Evolutionary conservation across 2,797 vertebrate species (phyloP).

Genomic region (Pampus argenteus): DNA sequence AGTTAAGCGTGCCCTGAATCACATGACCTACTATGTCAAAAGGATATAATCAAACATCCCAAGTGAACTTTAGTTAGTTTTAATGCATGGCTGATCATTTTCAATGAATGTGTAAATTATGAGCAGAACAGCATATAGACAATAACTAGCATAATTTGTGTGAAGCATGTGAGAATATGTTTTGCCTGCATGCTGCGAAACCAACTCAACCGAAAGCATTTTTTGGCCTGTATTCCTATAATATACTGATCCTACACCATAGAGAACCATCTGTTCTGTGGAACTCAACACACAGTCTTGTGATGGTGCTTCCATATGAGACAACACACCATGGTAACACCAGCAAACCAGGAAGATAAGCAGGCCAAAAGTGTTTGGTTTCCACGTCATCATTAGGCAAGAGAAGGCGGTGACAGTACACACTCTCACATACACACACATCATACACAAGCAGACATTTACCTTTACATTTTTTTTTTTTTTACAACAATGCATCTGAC

Average conservation of each 20-base stretch:
- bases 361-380: slow-evolving; percentile 47
- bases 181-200: slow-evolving; percentile 53
- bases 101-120: slow-evolving; percentile 10
- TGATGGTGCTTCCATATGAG: slow-evolving; percentile 30
- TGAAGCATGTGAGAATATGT: slow-evolving; percentile 43
- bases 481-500: neutral
- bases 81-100: neutral
- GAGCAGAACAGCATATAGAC: neutral
- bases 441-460: neutral
- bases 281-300: slow-evolving; percentile 26
- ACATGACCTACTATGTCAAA: slow-evolving; percentile 14
- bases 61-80: slow-evolving; percentile 12
- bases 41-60: slow-evolving; percentile 6
- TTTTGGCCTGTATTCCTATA: slow-evolving; percentile 53
- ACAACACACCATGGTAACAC: slow-evolving; percentile 38
- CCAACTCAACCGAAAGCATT: slow-evolving; percentile 43
- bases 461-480: neutral
- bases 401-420: neutral
- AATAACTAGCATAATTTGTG: slow-evolving; percentile 10
- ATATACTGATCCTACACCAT: slow-evolving; percentile 53
- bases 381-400: slow-evolving; percentile 25
- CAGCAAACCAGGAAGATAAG: slow-evolving; percentile 26
- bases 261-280: slow-evolving; percentile 68
- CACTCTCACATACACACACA: neutral
- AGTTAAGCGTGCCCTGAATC: slow-evolving; percentile 38